Evolutionary conservation across 2,797 vertebrate genomes (phyloP).

Genomic region (Coreius guichenoti): DNA sequence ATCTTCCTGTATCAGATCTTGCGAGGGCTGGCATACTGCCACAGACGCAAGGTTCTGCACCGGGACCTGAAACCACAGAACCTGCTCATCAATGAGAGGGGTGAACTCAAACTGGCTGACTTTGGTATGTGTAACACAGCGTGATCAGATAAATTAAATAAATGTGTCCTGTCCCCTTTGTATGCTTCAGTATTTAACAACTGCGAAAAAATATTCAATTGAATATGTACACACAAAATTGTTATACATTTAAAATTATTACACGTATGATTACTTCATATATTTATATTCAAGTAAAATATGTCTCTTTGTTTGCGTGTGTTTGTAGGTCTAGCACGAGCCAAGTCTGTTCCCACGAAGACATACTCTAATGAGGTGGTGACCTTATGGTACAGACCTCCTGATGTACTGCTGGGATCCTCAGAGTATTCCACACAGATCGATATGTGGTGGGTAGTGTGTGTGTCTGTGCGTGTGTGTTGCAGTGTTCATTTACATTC

Average conservation of each 20-base stretch:
- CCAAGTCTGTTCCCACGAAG: constrained; percentile 89
- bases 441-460: constrained; percentile 84
- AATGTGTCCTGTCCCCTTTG: neutral
- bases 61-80: constrained; percentile 84
- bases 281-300: neutral
- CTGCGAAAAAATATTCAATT: neutral
- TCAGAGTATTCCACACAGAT: constrained; percentile 91
- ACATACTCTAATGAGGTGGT: constrained; percentile 93
- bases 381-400: constrained; percentile 89
- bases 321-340: constrained; percentile 83
- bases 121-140: constrained; percentile 73
- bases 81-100: constrained; percentile 81
- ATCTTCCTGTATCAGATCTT: constrained; percentile 82
- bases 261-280: too few relatives aligned
- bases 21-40: constrained; percentile 81
- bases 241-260: too few relatives aligned
- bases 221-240: too few relatives aligned
- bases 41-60: constrained; percentile 81
- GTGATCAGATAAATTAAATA: neutral
- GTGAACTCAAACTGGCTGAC: constrained; percentile 84
- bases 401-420: constrained; percentile 88
- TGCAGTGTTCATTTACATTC: neutral
- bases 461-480: neutral
- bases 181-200: neutral
- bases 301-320: neutral